Base-by-base conservation (phyloP, 2,888 invertebrate genomes). In the Pristionchus japonicus region DNA sequence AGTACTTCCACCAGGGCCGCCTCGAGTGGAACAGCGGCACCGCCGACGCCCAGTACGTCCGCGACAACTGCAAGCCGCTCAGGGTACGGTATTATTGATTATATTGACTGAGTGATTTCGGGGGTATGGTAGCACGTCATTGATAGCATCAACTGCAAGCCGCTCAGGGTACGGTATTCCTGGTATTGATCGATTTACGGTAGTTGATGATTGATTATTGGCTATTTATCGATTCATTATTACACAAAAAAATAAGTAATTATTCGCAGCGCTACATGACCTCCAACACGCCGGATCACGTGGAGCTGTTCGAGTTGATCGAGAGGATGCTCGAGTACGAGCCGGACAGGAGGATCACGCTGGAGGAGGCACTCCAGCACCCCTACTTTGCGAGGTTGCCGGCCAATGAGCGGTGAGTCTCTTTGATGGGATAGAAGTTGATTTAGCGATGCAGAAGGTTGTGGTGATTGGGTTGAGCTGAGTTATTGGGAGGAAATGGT, bases 1-100 rank as follows among this genome's bases (percentile, higher is more conserved):
- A 98, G 96, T 99, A 99, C 95, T 99, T 99, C 95, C 97, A 98
- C 95, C 97, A 98, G 95, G 98, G 98, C 88, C 97, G 97, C 96
- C 96, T 99, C 94, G 98, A 98, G 95, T 99, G 99, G 99, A 98
- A 98, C 95, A 97, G 98, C 93, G 97, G 98, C 95, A 97, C 97
- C 94, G 97, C 97, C 86, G 97, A 98, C 89, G 99, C 98, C 88
- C 96, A 98, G 95, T 99, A 99, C 95, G 99, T 99, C 70, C 96
- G 98, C 93, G 98, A 98, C 95, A 98, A 98, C 95, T 99, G 99
- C 96, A 98, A 98, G 96, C 98, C 98, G 88, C 95, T 99, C 93
- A 96, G 96, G 96, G 98, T 98, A 95, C 96, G 95, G 91, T 40
- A 61, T 1, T 3, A 17, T 23, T 49, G 11, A 49, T 3, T 40